Percentiles rank a stretch among this genome's conserved stretches.
Evolutionary conservation across 1,140 invertebrate species (phyloP).

Genomic region (Pemphigus obesinymphae): DNA sequence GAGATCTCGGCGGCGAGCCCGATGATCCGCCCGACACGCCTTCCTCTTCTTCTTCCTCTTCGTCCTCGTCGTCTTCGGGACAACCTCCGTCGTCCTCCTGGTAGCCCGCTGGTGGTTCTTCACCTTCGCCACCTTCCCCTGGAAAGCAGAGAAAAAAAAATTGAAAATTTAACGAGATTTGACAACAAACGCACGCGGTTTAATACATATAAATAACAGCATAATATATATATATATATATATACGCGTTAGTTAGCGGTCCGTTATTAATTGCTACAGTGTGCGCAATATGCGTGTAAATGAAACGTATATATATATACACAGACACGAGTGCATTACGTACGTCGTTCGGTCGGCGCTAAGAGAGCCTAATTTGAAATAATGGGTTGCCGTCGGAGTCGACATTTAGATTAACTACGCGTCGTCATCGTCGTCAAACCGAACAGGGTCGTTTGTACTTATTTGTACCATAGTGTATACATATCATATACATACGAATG

Average conservation of each 20-base stretch:
- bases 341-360: background rate
- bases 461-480: background rate
- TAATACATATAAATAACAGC: too few species aligned
- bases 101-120: slow-evolving; percentile 47
- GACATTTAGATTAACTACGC: slow-evolving; percentile 28
- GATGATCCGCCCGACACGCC: slow-evolving; percentile 44
- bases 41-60: slow-evolving; percentile 47
- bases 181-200: background rate
- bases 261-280: background rate
- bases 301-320: background rate
- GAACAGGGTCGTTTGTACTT: slow-evolving; percentile 28
- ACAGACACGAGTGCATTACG: background rate
- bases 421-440: slow-evolving; percentile 3
- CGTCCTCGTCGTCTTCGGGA: slow-evolving; percentile 47
- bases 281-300: background rate
- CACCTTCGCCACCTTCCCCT: slow-evolving; percentile 50
- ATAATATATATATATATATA: background rate
- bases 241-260: background rate
- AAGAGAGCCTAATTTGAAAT: slow-evolving; percentile 16
- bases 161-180: background rate
- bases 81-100: slow-evolving; percentile 48
- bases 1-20: slow-evolving; percentile 45
- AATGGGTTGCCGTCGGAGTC: slow-evolving; percentile 2
- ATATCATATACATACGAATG: too few species aligned
- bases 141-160: slow-evolving; percentile 40